Evolutionary conservation across 2,797 vertebrate genomes (phyloP), one percentile per base, ranked within the genome.

Genomic region (Tachyglossus aculeatus): DNA sequence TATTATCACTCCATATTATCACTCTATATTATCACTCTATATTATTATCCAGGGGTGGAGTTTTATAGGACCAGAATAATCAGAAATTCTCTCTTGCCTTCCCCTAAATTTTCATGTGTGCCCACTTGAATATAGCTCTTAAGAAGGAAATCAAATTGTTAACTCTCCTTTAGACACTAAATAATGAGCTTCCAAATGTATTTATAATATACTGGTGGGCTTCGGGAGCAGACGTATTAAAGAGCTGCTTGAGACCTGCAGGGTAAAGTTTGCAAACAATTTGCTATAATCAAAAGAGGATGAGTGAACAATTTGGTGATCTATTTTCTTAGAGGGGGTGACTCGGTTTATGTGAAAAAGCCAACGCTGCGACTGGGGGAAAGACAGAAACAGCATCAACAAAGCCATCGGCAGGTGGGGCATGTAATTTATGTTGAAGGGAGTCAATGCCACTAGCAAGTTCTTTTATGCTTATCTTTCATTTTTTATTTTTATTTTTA

Each of bases 261-360:
- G 71, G 34, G 57, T 36, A 37, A 60, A 71, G 14, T 48, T 78
- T 62, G 59, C 43, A 75, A 66, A 78, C 73, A 63, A 66, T 52
- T 68, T 52, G 40, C 60, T 65, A 31, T 59, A 53, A 67, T 50
- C 36, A 64, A 71, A 78, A 47, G 24, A 29, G 53, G 48, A 56
- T 22, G 25, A 48, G 72, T 63, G 74, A 81, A 51, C 70, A 77
- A 60, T 77, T 79, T 71, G 31, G 47, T 48, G 54, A 34, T 62
- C 66, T 51, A 70, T 78, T 74, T 78, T 77, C 67, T 61, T 67
- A 41, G 64, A 74, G 61, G 61, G 77, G n/a, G 50, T 67, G 18
- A 8, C 21, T 40, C n/a, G 61, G 32, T 58, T 43, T 41, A 62
- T 19, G 21, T 55, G 70, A 79, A 29, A 76, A 59, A 61, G 63